phyloP scores from a whole-genome alignment of 2,888 invertebrate species.

The Acleris laterana region DNA sequence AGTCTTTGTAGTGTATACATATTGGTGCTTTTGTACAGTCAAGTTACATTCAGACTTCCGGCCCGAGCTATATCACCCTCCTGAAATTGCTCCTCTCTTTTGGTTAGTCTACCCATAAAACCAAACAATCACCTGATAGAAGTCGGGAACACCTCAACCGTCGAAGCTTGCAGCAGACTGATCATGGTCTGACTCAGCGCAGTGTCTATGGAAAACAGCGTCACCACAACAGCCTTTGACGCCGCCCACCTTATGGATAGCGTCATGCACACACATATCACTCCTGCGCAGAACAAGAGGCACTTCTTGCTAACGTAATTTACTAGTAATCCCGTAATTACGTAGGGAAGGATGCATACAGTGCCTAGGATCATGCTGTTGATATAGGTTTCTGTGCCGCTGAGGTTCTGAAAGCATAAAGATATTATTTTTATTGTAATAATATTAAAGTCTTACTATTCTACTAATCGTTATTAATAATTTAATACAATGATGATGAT shows the following conservation, averaged over 20 bases:
- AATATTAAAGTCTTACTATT: too few species aligned
- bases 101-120: too few species aligned
- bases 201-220: conserved; percentile 53
- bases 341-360: conserved; percentile 55
- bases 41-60: too few species aligned
- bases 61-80: too few species aligned
- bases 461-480: too few species aligned
- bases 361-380: conserved; percentile 66
- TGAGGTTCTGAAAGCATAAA: conserved; percentile 55
- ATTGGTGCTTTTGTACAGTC: too few species aligned
- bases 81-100: too few species aligned
- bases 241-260: conserved; percentile 56
- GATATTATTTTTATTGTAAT: background rate
- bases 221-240: conserved; percentile 54
- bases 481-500: too few species aligned
- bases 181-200: conserved; percentile 56
- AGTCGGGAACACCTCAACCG: conserved; percentile 64
- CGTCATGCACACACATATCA: conserved; percentile 47
- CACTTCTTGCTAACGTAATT: conserved; percentile 65
- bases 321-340: conserved; percentile 52
- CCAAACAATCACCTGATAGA: conserved; percentile 54
- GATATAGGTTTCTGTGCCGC: conserved; percentile 66
- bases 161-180: conserved; percentile 58
- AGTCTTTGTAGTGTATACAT: too few species aligned
- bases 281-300: conserved; percentile 49